Conservation (phyloP, 2,113 vertebrate species). For the Amia ocellicauda region DNA sequence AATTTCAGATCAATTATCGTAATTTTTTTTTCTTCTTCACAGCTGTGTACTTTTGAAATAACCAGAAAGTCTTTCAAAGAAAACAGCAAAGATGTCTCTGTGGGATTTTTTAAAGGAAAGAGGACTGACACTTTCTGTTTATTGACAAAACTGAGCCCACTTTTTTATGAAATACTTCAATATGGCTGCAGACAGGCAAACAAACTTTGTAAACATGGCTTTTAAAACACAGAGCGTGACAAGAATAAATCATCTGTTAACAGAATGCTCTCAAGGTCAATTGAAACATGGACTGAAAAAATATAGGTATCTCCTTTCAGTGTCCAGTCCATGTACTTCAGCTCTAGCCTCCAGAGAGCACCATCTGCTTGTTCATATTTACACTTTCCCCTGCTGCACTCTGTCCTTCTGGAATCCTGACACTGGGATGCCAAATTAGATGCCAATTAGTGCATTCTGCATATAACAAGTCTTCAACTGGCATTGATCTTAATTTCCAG, state of each 20-base stretch:
- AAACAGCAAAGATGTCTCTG: not conserved
- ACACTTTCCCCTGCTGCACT: slow-evolving; percentile 61
- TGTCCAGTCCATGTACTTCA: slow-evolving; percentile 54
- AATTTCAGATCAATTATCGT: not conserved
- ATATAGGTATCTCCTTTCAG: slow-evolving; percentile 3
- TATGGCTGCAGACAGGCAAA: not conserved
- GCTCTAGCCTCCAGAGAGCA: slow-evolving; percentile 52
- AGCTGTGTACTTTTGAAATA: not conserved
- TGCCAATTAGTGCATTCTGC: slow-evolving; percentile 68
- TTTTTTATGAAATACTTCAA: slow-evolving; percentile 12
- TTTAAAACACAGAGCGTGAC: slow-evolving; percentile 15
- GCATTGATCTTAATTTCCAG: slow-evolving; percentile 15
- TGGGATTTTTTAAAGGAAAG: not conserved
- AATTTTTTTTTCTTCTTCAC: not conserved
- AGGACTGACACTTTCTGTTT: not conserved
- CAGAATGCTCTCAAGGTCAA: slow-evolving; percentile 34
- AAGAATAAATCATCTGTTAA: slow-evolving; percentile 1
- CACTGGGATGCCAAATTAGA: slow-evolving; percentile 62
- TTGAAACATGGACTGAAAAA: slow-evolving; percentile 7
- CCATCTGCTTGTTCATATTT: slow-evolving; percentile 69
- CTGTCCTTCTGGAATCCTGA: slow-evolving; percentile 65
- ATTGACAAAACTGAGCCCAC: not conserved
- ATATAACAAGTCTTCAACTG: slow-evolving; percentile 52
- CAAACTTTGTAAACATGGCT: slow-evolving; percentile 13
- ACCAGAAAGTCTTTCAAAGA: slow-evolving; percentile 2